phyloP scores from a whole-genome alignment of 2,888 invertebrate genomes.

The Eurytoma californica region DNA sequence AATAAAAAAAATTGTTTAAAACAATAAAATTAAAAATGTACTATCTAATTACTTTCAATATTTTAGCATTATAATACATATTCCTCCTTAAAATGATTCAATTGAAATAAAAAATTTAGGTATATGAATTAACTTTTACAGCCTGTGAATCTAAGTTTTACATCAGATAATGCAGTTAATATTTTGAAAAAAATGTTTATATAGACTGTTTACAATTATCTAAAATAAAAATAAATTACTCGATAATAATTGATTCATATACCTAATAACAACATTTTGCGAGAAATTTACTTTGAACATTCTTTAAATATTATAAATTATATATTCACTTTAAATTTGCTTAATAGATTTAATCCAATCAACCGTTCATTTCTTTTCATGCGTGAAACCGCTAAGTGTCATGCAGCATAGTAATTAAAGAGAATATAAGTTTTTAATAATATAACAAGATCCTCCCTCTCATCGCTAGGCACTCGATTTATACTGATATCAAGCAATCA shows the following conservation, averaged over 20 bases:
- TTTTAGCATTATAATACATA: background rate
- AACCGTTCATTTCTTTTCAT: conserved; percentile 15
- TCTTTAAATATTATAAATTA: background rate
- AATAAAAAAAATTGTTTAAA: background rate
- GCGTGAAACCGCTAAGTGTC: conserved; percentile 19
- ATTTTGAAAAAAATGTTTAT: too few species aligned
- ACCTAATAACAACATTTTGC: too few species aligned
- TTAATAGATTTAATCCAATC: conserved; percentile 17
- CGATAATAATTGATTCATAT: too few species aligned
- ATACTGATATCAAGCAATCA: conserved; percentile 43
- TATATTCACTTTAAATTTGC: conserved; percentile 43
- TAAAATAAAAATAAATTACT: too few species aligned
- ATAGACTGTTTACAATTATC: too few species aligned
- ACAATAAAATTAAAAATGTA: background rate
- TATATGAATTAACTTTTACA: too few species aligned
- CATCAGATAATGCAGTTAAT: too few species aligned
- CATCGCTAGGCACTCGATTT: conserved; percentile 46
- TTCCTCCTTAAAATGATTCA: too few species aligned
- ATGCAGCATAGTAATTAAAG: conserved; percentile 26
- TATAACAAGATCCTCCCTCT: conserved; percentile 43
- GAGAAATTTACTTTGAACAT: too few species aligned
- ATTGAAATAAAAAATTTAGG: too few species aligned
- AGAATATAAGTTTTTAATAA: conserved; percentile 31
- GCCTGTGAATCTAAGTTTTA: too few species aligned
- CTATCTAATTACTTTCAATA: background rate